These are phyloP conservation scores for Notospermus geniculatus DNA, from an alignment of 1,140 invertebrate species.

Conservation along the genomic window DNA sequence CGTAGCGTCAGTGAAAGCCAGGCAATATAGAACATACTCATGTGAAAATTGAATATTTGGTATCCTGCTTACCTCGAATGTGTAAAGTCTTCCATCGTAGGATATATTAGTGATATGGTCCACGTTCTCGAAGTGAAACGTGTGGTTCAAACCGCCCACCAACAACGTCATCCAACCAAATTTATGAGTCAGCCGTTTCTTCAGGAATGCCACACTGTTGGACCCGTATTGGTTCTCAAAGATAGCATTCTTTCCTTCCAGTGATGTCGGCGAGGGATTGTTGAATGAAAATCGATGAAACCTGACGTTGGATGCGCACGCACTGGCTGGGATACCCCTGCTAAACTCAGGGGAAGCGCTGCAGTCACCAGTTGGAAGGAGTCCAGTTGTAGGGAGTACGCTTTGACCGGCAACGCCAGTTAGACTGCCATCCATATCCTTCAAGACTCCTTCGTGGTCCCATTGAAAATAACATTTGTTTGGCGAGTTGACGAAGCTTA, in stretches of 20 bases:
- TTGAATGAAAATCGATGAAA: conserved; percentile 45
- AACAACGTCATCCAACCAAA: conserved; percentile 34
- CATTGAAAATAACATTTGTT: conserved; percentile 28
- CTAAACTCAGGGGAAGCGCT: not conserved
- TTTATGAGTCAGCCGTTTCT: conserved; percentile 36
- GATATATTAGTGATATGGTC: conserved; percentile 39
- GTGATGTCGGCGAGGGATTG: conserved; percentile 27
- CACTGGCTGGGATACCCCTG: conserved; percentile 19
- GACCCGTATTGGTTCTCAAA: conserved; percentile 33
- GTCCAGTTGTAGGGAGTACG: conserved; percentile 24
- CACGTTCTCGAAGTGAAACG: conserved; percentile 31
- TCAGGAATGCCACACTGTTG: conserved; percentile 19
- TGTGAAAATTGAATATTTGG: conserved; percentile 28
- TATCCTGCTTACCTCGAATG: conserved; percentile 47
- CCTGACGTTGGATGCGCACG: conserved; percentile 29
- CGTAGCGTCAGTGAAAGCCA: not conserved
- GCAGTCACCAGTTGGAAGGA: conserved; percentile 27
- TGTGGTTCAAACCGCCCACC: conserved; percentile 27
- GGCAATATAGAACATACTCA: too few relatives aligned
- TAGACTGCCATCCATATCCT: conserved; percentile 36
- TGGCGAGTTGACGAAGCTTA: conserved; percentile 28
- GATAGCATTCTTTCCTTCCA: conserved; percentile 31
- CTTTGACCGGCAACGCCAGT: conserved; percentile 19
- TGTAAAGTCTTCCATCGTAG: conserved; percentile 33
- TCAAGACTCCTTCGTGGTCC: conserved; percentile 33